A percentile compares a stretch with the other conserved stretches of the same genome.
Conservation (phyloP, 2,888 invertebrate genomes). For the Pherbina coryleti region DNA sequence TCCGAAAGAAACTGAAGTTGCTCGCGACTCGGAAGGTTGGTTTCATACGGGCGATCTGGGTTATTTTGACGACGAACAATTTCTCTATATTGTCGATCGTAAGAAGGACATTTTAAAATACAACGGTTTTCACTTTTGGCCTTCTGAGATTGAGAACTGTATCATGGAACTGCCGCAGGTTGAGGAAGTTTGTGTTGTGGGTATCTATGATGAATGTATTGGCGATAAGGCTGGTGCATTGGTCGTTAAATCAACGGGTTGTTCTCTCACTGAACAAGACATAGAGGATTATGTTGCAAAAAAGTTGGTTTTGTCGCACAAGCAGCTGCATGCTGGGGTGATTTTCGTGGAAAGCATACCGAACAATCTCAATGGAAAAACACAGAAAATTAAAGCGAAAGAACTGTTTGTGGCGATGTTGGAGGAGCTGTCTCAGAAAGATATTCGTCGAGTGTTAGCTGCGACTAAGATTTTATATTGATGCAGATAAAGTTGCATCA, state of each 20-base stretch:
- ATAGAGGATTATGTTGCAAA: slow-evolving; percentile 54
- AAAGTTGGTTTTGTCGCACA: slow-evolving; percentile 52
- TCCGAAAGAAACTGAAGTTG: slow-evolving; percentile 47
- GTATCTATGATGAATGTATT: slow-evolving; percentile 49
- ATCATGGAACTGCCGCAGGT: slow-evolving; percentile 39
- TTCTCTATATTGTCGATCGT: slow-evolving; percentile 57
- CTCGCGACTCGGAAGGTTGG: slow-evolving; percentile 57
- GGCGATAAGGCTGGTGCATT: slow-evolving; percentile 62
- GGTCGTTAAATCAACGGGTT: slow-evolving; percentile 52
- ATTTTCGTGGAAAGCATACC: slow-evolving; percentile 57
- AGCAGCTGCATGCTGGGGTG: slow-evolving; percentile 58
- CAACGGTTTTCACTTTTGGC: slow-evolving; percentile 48
- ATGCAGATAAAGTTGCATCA: no score
- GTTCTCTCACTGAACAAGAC: slow-evolving; percentile 55
- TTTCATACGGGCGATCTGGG: slow-evolving; percentile 62
- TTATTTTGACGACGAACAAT: slow-evolving; percentile 58
- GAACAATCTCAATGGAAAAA: slow-evolving; percentile 57
- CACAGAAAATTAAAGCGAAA: no score
- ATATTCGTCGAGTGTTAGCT: no score
- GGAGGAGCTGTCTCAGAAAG: no score
- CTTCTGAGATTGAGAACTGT: slow-evolving; percentile 39
- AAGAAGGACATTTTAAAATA: slow-evolving; percentile 62
- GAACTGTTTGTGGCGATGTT: no score
- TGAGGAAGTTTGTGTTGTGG: slow-evolving; percentile 42
- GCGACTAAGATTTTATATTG: no score